These are phyloP conservation scores for Lagria hirta DNA, from an alignment of 2,888 invertebrate species.

Conservation along the genomic window DNA sequence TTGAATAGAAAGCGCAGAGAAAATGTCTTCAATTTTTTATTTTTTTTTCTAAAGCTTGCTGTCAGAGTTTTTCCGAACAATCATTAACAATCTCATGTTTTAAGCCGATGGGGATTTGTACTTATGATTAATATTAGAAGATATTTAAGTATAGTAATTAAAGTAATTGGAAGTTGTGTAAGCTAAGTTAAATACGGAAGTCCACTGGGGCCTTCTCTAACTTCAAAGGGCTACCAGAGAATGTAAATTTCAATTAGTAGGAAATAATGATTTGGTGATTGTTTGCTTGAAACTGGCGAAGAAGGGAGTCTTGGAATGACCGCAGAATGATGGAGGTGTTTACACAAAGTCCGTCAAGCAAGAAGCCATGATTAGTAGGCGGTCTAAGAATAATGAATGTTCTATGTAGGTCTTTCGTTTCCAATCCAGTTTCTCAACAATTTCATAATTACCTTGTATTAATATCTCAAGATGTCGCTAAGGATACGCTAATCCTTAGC, in stretches of 20 bases:
- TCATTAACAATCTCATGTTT: no score
- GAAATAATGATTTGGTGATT: conserved; percentile 45
- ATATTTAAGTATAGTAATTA: no score
- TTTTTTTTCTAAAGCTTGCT: no score
- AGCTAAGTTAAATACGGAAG: no score
- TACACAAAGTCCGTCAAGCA: conserved; percentile 42
- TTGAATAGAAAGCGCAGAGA: no score
- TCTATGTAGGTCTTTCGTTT: conserved; percentile 35
- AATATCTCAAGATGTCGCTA: conserved; percentile 51
- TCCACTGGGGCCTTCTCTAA: no score
- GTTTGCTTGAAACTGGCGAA: conserved; percentile 42
- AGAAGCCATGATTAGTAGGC: conserved; percentile 45
- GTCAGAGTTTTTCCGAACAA: no score
- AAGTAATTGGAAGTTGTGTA: no score
- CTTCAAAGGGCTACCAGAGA: conserved; percentile 31
- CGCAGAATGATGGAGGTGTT: conserved; percentile 50
- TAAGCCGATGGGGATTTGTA: no score
- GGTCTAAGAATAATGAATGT: conserved; percentile 47
- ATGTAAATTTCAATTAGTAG: conserved; percentile 47
- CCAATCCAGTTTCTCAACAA: conserved; percentile 36
- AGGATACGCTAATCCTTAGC: conserved; percentile 46
- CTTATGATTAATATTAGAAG: no score
- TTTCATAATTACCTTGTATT: conserved; percentile 50
- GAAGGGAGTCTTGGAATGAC: conserved; percentile 35
- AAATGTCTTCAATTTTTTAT: no score